phyloP scores from a whole-genome alignment of 2,888 invertebrate species.

The Piscicola geometra region DNA sequence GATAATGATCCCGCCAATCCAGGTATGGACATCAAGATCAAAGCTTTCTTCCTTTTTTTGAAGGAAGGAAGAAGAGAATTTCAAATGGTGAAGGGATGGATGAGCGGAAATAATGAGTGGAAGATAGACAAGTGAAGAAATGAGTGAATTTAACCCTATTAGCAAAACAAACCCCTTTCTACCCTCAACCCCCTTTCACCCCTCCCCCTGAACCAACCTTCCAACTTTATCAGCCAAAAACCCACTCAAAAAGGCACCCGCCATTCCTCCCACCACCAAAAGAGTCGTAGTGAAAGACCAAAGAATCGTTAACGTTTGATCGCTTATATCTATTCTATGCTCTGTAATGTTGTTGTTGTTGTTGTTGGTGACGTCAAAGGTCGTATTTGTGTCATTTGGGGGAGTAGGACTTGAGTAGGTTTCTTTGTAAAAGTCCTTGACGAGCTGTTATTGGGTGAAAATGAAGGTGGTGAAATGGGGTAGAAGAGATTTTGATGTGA shows the following conservation, averaged over 20 bases:
- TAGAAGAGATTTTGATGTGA: not conserved
- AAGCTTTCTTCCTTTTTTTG: constrained; percentile 69
- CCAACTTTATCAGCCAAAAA: constrained; percentile 95
- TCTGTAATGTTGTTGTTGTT: not conserved
- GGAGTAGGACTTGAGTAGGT: constrained; percentile 58
- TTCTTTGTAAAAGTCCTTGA: constrained; percentile 62
- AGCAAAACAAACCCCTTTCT: too few relatives aligned
- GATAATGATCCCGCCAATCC: constrained; percentile 67
- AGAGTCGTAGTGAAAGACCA: constrained; percentile 83
- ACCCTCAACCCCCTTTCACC: not conserved
- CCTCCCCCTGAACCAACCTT: constrained; percentile 54
- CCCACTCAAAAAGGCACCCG: constrained; percentile 93
- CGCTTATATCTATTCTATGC: not conserved
- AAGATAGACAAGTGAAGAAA: not conserved
- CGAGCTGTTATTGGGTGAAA: constrained; percentile 42
- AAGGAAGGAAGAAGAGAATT: too few relatives aligned
- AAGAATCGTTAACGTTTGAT: constrained; percentile 52
- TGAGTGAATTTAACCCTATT: not conserved
- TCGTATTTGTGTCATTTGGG: not conserved
- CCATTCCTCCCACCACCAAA: constrained; percentile 85
- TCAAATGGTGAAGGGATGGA: too few relatives aligned
- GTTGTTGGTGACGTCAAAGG: not conserved
- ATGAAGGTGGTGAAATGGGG: not conserved
- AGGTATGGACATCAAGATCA: constrained; percentile 72
- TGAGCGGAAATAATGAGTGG: not conserved